Percentiles rank a stretch among this genome's conserved stretches.
Evolutionary conservation across 2,797 vertebrate species (phyloP).

Genomic region (Alca torda): DNA sequence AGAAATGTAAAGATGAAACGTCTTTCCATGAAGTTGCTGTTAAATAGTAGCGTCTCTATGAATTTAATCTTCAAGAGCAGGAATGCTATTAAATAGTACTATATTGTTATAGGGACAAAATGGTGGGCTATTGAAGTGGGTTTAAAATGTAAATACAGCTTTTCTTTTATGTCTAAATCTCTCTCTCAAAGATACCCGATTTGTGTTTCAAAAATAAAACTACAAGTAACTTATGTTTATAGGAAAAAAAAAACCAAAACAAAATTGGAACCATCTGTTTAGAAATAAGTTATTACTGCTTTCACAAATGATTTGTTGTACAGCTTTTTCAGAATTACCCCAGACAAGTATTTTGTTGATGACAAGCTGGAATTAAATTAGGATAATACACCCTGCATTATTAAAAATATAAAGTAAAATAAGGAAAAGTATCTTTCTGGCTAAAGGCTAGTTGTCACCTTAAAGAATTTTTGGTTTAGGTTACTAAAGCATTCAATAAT

Average conservation of each 20-base stretch:
- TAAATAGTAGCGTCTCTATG: background rate
- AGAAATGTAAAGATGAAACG: background rate
- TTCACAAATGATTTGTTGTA: slow-evolving; percentile 37
- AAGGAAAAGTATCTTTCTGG: background rate
- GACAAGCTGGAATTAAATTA: slow-evolving; percentile 33
- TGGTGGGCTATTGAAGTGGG: background rate
- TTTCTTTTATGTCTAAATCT: slow-evolving; percentile 2
- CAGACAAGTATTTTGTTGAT: slow-evolving; percentile 1
- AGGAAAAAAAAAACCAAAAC: background rate
- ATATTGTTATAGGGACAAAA: background rate
- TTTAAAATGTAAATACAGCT: background rate
- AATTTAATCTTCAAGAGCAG: background rate
- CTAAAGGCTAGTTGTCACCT: slow-evolving; percentile 4
- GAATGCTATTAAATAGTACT: background rate
- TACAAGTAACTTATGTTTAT: background rate
- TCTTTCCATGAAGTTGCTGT: background rate
- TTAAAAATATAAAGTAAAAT: slow-evolving; percentile 22
- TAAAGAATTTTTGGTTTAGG: slow-evolving; percentile 7
- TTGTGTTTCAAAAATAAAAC: slow-evolving; percentile 12
- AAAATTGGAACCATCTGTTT: slow-evolving; percentile 36
- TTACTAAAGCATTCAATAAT: slow-evolving; percentile 58
- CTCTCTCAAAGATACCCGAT: background rate
- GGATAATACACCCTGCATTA: background rate
- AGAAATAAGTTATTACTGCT: slow-evolving; percentile 11
- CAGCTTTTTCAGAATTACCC: slow-evolving; percentile 32